Evolutionary conservation across 1,140 invertebrate species (phyloP), one percentile per base, ranked within the genome.

Genomic region (Trichoplusia ni): DNA sequence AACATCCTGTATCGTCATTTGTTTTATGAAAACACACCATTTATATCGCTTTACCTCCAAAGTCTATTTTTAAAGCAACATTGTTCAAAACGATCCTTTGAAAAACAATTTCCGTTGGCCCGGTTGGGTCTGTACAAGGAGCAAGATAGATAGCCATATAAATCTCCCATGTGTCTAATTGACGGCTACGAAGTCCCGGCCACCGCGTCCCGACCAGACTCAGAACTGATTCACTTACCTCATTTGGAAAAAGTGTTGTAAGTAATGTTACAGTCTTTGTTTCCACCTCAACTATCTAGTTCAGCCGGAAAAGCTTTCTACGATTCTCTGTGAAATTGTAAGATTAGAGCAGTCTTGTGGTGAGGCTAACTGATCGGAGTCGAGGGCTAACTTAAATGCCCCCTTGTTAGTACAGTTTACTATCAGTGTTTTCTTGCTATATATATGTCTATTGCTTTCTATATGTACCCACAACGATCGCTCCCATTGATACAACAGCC

Each of bases 81-180:
- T 67, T 47, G 33, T 64, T 64, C 25, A 68, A 76, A 69, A 67
- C 63, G 65, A 73, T 71, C 58, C 69, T 78, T 83, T 74, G 73
- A 67, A 79, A 81, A 82, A 75, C 79, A 79, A 79, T 82, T 81
- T 82, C 73, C 72, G 64, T 60, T 70, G 37, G 54, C 46, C 60
- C 60, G 66, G 29, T 44, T 42, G 49, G 53, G 42, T 51, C 60
- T 64, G 46, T 69, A 68, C 64, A 70, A 64, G 73, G 58, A 75
- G 72, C 69, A 84, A 86, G 83, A 86, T 77, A 77, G 80, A 86
- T 86, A 67, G 77, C 69, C 73, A 66, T 79, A 86, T 86, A 86
- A 86, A 86, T 86, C 83, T 83, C 64, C 74, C 69, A 64, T 71
- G 75, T 82, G 80, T 83, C 79, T 86, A 86, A 86, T 86, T 86